Base-by-base conservation (phyloP, 2,113 vertebrate species). In the Electrona antarctica region DNA sequence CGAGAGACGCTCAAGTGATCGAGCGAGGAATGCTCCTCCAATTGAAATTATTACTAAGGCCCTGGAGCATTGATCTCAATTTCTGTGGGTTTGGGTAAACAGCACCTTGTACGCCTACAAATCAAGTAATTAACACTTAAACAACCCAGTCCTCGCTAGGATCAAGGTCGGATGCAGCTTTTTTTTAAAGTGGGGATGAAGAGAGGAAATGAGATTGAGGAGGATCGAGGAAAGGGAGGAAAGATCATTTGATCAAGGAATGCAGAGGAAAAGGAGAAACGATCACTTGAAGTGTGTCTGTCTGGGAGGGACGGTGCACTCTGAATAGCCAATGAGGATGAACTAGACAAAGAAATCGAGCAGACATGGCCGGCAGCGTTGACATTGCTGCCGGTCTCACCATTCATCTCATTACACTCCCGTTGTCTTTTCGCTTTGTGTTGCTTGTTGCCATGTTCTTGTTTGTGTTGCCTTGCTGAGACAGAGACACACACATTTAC, bases 91-190 rank as follows among this genome's bases (percentile, higher is more conserved):
- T 90, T 90, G 77, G 81, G 87, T 90, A 93, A 93, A 91, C 91
- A 93, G 79, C 74, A 88, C 85, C 85, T 78, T 81, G 84, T 76
- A 69, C 21, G 87, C 89, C 89, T 92, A 88, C 90, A 92, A 92
- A 92, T 92, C 86, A 89, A 82, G 88, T 87, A 85, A 91, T 93
- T 92, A 92, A 90, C 86, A 91, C 88, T 86, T 85, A 89, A 89
- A 84, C 74, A 81, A 56, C 67, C 62, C 49, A 77, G 80, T 74
- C 69, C 82, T 77, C 67, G 46, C 74, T 70, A 66, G 80, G 80
- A 89, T 87, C 79, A 86, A 88, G 88, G 89, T 78, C 69, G 77
- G 74, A 69, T 84, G 70, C 69, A 28, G 41, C 73, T 76, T 85
- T 80, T 80, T 76, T 71, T 82, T 78, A 55, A 65, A 63, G 78